Evolutionary conservation across 2,888 invertebrate genomes (phyloP).

Genomic region (Elysia crispata): DNA sequence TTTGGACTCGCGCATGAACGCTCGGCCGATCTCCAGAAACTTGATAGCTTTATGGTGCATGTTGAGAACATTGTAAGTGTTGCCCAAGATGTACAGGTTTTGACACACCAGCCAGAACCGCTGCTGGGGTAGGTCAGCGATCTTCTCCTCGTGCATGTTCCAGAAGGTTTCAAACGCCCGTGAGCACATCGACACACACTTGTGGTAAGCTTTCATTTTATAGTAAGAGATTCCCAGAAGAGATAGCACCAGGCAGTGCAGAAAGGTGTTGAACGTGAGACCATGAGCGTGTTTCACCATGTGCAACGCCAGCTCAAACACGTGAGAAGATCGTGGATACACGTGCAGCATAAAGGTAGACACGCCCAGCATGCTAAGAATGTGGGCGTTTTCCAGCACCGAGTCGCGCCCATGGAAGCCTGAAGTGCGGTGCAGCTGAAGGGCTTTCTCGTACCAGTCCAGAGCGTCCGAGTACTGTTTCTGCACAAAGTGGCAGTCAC

Average conservation of each 20-base stretch:
- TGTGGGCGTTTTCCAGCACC: slow-evolving; percentile 73
- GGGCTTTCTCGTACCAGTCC: slow-evolving; percentile 73
- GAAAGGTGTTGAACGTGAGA: slow-evolving; percentile 61
- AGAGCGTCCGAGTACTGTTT: slow-evolving; percentile 73
- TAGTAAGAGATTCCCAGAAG: slow-evolving; percentile 73
- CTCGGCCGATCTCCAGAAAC: slow-evolving; percentile 70
- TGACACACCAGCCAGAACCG: slow-evolving; percentile 75
- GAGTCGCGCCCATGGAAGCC: slow-evolving; percentile 67
- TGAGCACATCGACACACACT: slow-evolving; percentile 74
- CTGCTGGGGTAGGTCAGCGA: slow-evolving; percentile 68
- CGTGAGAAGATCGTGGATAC: slow-evolving; percentile 73
- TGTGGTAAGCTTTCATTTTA: slow-evolving; percentile 74
- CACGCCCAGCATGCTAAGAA: slow-evolving; percentile 74
- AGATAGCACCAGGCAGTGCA: slow-evolving; percentile 72
- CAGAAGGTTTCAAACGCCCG: slow-evolving; percentile 74
- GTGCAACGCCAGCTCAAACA: slow-evolving; percentile 73
- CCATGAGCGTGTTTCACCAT: slow-evolving; percentile 73
- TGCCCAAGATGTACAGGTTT: slow-evolving; percentile 74
- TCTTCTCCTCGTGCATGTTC: slow-evolving; percentile 69
- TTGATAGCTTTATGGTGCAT: slow-evolving; percentile 73
- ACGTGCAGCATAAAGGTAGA: slow-evolving; percentile 74
- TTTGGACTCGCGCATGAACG: slow-evolving; percentile 62
- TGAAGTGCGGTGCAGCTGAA: slow-evolving; percentile 67
- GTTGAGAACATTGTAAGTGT: slow-evolving; percentile 72
- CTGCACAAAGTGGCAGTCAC: slow-evolving; percentile 74